Conservation (phyloP, 2,888 invertebrate species). For the Xestia ashworthii region DNA sequence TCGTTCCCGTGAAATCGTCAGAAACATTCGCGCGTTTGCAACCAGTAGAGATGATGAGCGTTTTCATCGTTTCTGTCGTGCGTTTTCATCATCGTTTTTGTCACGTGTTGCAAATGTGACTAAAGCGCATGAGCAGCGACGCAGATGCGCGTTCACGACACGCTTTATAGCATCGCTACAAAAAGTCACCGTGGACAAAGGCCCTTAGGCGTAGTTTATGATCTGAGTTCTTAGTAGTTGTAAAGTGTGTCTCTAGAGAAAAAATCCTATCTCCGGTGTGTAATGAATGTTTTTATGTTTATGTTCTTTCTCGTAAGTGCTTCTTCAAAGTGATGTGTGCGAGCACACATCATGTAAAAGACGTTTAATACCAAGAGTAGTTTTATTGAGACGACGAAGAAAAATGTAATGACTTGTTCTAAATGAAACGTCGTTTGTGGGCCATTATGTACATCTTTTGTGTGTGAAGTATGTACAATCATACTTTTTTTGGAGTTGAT, state of each 20-base stretch:
- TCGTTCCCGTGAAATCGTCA: not conserved
- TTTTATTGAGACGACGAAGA: slow-evolving; percentile 28
- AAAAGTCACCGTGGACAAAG: not conserved
- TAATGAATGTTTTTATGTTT: slow-evolving; percentile 47
- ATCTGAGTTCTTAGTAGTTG: slow-evolving; percentile 28
- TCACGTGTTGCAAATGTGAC: not conserved
- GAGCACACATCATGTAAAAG: slow-evolving; percentile 13
- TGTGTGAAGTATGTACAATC: too few relatives aligned
- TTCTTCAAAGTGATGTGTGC: slow-evolving; percentile 43
- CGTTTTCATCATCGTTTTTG: not conserved
- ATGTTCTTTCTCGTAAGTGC: slow-evolving; percentile 46
- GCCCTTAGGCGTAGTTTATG: slow-evolving; percentile 32
- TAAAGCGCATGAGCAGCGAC: too few relatives aligned
- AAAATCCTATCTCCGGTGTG: slow-evolving; percentile 29
- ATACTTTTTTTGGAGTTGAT: not conserved
- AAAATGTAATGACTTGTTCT: slow-evolving; percentile 9
- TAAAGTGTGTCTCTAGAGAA: slow-evolving; percentile 27
- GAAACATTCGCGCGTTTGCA: not conserved
- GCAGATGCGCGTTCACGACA: not conserved
- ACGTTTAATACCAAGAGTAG: slow-evolving; percentile 20
- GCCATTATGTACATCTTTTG: not conserved
- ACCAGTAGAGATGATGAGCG: not conserved
- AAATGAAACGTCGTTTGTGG: not conserved
- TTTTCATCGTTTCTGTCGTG: not conserved
- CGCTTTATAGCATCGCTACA: not conserved